Conservation (phyloP, 2,797 vertebrate genomes). For the Rallus crepitans region DNA sequence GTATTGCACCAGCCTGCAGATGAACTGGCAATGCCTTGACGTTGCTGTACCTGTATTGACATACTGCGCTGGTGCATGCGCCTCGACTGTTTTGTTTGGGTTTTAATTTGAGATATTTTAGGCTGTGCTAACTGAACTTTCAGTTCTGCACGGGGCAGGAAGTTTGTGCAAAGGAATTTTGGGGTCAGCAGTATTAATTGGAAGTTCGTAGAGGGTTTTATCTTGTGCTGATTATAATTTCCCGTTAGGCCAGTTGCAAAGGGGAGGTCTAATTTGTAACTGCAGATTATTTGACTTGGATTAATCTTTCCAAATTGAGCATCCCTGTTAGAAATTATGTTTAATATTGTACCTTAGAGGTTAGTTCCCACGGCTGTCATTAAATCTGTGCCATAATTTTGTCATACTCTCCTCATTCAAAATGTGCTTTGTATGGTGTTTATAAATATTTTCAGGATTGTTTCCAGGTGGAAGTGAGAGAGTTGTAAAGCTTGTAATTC, state of each 20-base stretch:
- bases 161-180: not conserved
- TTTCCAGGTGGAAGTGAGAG: not conserved
- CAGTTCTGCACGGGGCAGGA: not conserved
- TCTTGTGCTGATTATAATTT: not conserved
- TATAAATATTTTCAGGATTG: not conserved
- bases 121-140: not conserved
- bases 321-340: not conserved
- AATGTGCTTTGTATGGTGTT: not conserved
- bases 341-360: not conserved
- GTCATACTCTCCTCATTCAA: not conserved
- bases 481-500: not conserved
- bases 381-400: not conserved
- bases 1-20: not conserved
- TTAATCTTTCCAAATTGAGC: not conserved
- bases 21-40: not conserved
- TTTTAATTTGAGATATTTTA: not conserved
- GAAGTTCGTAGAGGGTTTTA: not conserved
- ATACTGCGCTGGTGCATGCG: accelerated
- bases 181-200: not conserved
- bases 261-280: not conserved
- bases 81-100: not conserved
- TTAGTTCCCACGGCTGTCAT: not conserved
- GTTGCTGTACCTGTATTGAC: not conserved
- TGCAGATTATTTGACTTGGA: not conserved
- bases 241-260: not conserved